These are phyloP conservation scores for Bombylius major DNA, from an alignment of 2,888 invertebrate species.

Conservation along the genomic window DNA sequence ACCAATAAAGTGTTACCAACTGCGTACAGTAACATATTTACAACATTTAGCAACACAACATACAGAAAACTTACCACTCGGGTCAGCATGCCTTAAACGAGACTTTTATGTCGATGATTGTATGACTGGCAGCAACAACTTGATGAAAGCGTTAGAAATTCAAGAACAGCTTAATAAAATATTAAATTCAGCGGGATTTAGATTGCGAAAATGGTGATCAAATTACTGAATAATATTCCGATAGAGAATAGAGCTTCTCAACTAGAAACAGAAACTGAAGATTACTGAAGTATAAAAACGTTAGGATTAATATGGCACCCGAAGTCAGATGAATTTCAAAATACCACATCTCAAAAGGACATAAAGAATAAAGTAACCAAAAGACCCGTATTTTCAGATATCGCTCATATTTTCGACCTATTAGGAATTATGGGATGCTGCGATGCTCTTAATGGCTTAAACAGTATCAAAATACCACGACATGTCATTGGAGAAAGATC, in stretches of 20 bases:
- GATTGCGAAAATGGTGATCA: background rate
- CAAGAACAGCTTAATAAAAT: background rate
- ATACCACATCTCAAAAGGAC: background rate
- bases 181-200: background rate
- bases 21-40: conserved; percentile 10
- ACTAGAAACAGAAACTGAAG: too few relatives aligned
- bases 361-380: background rate
- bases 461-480: too few relatives aligned
- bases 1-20: conserved; percentile 6
- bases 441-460: background rate
- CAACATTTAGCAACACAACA: background rate
- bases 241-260: too few relatives aligned
- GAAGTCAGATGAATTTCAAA: background rate
- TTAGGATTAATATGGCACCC: background rate
- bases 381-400: background rate
- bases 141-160: background rate
- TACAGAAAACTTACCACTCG: background rate
- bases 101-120: background rate
- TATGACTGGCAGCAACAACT: background rate
- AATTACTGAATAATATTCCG: background rate
- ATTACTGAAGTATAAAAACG: background rate
- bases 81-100: background rate
- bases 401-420: too few relatives aligned
- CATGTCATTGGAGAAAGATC: background rate
- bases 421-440: background rate